A percentile compares a stretch with the other conserved stretches of the same genome.
phyloP scores from a whole-genome alignment of 2,113 vertebrate species.

The Alouatta palliata region DNA sequence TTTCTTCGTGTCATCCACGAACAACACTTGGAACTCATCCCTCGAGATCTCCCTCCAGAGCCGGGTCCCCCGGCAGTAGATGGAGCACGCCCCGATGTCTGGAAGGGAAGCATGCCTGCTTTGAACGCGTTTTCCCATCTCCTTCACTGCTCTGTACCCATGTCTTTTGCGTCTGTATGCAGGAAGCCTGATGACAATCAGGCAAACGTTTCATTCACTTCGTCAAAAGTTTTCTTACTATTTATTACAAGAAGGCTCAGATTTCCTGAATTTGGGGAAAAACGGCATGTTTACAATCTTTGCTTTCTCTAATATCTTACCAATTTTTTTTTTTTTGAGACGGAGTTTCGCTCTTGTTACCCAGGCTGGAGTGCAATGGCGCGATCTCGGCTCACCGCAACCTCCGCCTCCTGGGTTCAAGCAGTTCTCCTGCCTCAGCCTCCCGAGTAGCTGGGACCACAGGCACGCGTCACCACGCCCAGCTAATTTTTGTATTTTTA shows the following conservation, averaged over 20 bases:
- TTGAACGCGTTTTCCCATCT: neutral
- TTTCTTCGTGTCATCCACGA: neutral
- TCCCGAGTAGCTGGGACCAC: no score
- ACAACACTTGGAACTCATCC: neutral
- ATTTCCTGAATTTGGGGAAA: neutral
- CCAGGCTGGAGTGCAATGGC: no score
- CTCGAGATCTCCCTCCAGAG: neutral
- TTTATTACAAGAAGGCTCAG: neutral
- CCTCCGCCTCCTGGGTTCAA: no score
- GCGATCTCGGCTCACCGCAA: no score
- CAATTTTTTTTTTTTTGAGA: no score
- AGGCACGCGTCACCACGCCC: no score
- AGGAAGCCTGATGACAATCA: neutral
- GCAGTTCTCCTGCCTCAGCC: no score
- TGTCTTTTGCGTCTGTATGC: neutral
- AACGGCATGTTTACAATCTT: rapidly evolving
- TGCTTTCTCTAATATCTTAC: neutral
- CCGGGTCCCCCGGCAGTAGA: neutral
- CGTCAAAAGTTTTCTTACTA: neutral
- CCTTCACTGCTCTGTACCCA: rapidly evolving
- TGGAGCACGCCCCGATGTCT: neutral
- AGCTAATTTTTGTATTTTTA: no score
- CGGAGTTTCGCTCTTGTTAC: no score
- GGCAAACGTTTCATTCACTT: neutral
- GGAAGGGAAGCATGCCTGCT: neutral